These are phyloP conservation scores for Baccha elongata DNA, from an alignment of 2,888 invertebrate genomes.

Conservation along the genomic window DNA sequence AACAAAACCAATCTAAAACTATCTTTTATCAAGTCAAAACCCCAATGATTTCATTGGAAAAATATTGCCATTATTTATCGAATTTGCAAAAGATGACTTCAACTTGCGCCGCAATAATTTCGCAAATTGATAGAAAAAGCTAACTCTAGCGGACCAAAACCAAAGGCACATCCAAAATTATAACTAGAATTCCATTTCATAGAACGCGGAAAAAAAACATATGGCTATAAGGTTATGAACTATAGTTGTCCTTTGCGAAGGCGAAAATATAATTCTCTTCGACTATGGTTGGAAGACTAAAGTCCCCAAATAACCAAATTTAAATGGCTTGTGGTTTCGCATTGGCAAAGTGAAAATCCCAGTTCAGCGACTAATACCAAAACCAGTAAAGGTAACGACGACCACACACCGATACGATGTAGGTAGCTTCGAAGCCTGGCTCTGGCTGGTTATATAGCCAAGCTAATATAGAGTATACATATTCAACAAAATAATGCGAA, in stretches of 20 bases:
- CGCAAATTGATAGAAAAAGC: conserved; percentile 7
- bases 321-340: conserved; percentile 65
- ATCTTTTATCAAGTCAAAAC: too few relatives aligned
- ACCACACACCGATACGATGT: background rate
- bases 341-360: conserved; percentile 57
- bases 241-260: conserved; percentile 31
- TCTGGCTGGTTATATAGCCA: background rate
- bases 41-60: too few relatives aligned
- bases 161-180: background rate
- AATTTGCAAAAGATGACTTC: conserved; percentile 19
- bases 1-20: too few relatives aligned
- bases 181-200: conserved; percentile 1
- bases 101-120: conserved; percentile 13
- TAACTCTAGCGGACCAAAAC: conserved; percentile 4
- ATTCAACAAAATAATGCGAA: conserved; percentile 60
- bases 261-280: conserved; percentile 29
- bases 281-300: conserved; percentile 18
- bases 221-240: conserved; percentile 21
- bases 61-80: background rate
- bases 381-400: conserved; percentile 28
- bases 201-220: conserved; percentile 5
- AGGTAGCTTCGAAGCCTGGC: background rate
- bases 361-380: conserved; percentile 32
- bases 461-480: conserved; percentile 46
- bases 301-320: conserved; percentile 58